These are phyloP conservation scores for Tachypleus tridentatus DNA, from an alignment of 1,140 invertebrate species.

Conservation along the genomic window DNA sequence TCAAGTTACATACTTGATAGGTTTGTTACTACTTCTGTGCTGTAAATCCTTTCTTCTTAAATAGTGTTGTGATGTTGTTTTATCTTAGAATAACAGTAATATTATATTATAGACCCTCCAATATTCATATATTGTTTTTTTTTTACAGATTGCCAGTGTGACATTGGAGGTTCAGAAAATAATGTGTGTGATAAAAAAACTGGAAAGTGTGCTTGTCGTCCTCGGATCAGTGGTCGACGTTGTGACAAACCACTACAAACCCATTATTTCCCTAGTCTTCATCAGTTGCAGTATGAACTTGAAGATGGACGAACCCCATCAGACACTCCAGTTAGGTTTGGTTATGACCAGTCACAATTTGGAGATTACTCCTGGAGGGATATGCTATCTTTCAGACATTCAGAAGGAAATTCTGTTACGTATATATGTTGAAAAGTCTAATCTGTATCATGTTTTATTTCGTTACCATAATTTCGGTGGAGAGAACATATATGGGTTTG, in stretches of 20 bases:
- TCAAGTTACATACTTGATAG: too few species aligned
- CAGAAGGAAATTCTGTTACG: conserved; percentile 80
- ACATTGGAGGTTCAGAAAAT: conserved; percentile 82
- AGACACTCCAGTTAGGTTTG: conserved; percentile 64
- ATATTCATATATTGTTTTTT: not conserved
- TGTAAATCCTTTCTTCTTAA: too few species aligned
- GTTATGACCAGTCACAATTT: conserved; percentile 68
- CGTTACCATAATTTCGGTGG: conserved; percentile 73
- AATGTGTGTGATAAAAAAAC: conserved; percentile 69
- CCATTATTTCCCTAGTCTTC: conserved; percentile 90
- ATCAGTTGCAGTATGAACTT: conserved; percentile 72
- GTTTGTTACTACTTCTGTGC: too few species aligned
- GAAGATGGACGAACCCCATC: conserved; percentile 76
- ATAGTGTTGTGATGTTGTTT: too few species aligned
- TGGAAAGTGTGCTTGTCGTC: conserved; percentile 79
- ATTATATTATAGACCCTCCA: too few species aligned
- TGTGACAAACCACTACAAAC: conserved; percentile 74
- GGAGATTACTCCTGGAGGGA: conserved; percentile 91
- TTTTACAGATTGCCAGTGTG: conserved; percentile 73
- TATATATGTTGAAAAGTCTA: conserved; percentile 71
- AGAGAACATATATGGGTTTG: conserved; percentile 58
- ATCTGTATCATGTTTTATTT: conserved; percentile 80
- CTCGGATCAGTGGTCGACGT: conserved; percentile 67
- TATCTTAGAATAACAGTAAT: too few species aligned
- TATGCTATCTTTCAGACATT: conserved; percentile 79